These are phyloP conservation scores for Saccostrea glomerata DNA, from an alignment of 1,140 invertebrate species.

Conservation along the genomic window DNA sequence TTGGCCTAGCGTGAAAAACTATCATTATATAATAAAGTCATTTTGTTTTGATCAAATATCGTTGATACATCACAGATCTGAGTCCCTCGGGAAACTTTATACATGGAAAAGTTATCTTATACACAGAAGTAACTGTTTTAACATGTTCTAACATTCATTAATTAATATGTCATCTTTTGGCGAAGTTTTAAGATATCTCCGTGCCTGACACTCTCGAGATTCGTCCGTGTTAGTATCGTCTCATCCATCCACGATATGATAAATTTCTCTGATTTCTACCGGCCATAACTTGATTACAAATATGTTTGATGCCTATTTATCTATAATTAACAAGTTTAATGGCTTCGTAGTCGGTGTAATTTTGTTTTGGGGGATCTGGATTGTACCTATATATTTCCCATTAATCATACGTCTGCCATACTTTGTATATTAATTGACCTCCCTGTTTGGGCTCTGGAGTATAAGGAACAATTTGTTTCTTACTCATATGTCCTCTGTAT, in stretches of 20 bases:
- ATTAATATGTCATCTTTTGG: conserved; percentile 13
- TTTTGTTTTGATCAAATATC: conserved; percentile 37
- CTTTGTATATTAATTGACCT: conserved; percentile 12
- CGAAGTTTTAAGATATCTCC: conserved; percentile 23
- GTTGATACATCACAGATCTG: conserved; percentile 27
- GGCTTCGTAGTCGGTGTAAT: conserved; percentile 32
- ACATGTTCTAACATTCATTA: conserved; percentile 25
- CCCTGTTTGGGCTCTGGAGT: background rate
- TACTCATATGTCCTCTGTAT: background rate
- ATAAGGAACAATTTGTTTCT: conserved; percentile 13
- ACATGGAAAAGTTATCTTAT: conserved; percentile 29
- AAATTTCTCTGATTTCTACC: background rate
- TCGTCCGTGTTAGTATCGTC: conserved; percentile 7
- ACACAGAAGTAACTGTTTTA: conserved; percentile 32
- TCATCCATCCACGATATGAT: background rate
- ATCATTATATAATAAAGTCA: conserved; percentile 37
- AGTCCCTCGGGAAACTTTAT: conserved; percentile 12
- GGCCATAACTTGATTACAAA: conserved; percentile 7
- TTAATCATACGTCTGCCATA: conserved; percentile 11
- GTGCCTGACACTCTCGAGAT: conserved; percentile 5
- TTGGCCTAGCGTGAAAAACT: conserved; percentile 11
- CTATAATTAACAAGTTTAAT: conserved; percentile 33
- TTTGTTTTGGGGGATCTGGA: conserved; percentile 13
- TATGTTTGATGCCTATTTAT: conserved; percentile 34
- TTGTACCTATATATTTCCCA: conserved; percentile 15